Evolutionary conservation across 2,888 invertebrate genomes (phyloP).

Genomic region (Hydriomena furcata): DNA sequence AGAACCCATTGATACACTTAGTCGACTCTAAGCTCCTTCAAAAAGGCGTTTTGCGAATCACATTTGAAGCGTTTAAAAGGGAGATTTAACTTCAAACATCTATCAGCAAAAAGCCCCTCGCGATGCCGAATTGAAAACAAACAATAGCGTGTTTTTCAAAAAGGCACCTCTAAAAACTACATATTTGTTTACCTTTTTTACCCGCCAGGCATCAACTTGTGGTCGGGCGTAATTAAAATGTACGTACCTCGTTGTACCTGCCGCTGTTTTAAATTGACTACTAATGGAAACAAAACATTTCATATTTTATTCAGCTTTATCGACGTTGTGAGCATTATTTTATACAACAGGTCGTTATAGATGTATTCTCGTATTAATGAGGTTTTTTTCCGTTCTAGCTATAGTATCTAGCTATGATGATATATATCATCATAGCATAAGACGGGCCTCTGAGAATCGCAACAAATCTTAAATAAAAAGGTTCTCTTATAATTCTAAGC

Average conservation of each 20-base stretch:
- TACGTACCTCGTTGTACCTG: conserved; percentile 18
- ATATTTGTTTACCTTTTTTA: conserved; percentile 61
- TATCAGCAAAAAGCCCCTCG: conserved; percentile 63
- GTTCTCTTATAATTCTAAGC: no score
- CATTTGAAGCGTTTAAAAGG: conserved; percentile 75
- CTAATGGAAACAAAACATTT: conserved; percentile 32
- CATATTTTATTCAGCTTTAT: conserved; percentile 32
- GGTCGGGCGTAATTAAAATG: conserved; percentile 35
- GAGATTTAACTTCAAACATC: conserved; percentile 80
- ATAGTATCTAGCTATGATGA: no score
- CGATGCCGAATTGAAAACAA: conserved; percentile 73
- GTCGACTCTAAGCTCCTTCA: conserved; percentile 58
- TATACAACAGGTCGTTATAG: no score
- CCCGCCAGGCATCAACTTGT: conserved; percentile 49
- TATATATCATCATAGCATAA: no score
- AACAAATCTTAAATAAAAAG: no score
- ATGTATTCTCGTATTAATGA: no score
- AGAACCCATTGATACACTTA: conserved; percentile 47
- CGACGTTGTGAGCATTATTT: no score
- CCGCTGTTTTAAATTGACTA: conserved; percentile 28
- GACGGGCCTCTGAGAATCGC: no score
- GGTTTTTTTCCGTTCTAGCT: no score
- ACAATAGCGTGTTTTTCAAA: conserved; percentile 72
- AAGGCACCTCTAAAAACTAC: conserved; percentile 69
- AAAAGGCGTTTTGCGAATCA: conserved; percentile 74